These are phyloP conservation scores for Ypsolopha scabrella DNA, from an alignment of 2,888 invertebrate species.

Conservation along the genomic window DNA sequence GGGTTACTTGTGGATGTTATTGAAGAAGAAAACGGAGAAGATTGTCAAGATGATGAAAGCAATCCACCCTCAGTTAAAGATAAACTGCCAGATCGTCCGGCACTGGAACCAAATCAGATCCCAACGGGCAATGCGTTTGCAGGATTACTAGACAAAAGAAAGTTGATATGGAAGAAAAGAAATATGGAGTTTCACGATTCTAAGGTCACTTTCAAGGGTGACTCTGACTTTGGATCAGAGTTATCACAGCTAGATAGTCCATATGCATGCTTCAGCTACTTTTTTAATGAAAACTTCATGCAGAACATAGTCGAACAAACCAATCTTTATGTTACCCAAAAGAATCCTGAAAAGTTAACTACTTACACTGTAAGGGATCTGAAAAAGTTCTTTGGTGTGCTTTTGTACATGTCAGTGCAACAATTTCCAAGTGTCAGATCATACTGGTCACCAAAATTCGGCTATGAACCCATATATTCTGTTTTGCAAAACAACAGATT, in stretches of 20 bases:
- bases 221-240: not conserved
- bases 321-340: not conserved
- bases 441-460: constrained; percentile 17
- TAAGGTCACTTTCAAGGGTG: not conserved
- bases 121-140: too few relatives aligned
- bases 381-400: constrained; percentile 15
- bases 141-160: too few relatives aligned
- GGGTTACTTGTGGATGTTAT: too few relatives aligned
- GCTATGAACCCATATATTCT: constrained; percentile 15
- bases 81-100: too few relatives aligned
- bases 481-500: constrained; percentile 20
- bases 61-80: too few relatives aligned
- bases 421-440: constrained; percentile 18
- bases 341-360: not conserved
- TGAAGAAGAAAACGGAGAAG: not conserved
- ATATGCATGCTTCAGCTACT: too few relatives aligned
- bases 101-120: not conserved
- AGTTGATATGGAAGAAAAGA: too few relatives aligned
- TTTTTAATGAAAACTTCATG: too few relatives aligned
- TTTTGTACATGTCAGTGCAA: constrained; percentile 16
- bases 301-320: not conserved
- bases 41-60: too few relatives aligned
- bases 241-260: too few relatives aligned
- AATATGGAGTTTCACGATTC: not conserved
- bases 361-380: constrained; percentile 5